A percentile compares a stretch with the other conserved stretches of the same genome.
Evolutionary conservation across 2,113 vertebrate species (phyloP).

Genomic region (Urocitellus parryii): DNA sequence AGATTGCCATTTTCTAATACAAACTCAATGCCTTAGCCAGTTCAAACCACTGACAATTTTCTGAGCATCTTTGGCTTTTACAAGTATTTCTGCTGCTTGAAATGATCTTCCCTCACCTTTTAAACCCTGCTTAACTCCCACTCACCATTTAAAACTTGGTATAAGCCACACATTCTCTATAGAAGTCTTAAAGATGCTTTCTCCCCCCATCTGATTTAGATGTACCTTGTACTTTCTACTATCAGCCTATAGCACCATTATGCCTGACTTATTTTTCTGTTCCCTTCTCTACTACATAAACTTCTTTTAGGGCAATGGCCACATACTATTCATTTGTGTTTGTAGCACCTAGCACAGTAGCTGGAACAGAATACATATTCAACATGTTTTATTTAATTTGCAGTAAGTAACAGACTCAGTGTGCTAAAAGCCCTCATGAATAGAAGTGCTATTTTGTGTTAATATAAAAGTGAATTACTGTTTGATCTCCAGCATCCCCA

Average conservation of each 20-base stretch:
- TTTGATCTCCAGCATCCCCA: too few relatives aligned
- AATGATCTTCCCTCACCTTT: neutral
- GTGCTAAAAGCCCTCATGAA: neutral
- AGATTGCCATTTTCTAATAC: neutral
- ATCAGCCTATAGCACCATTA: neutral
- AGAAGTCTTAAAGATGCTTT: neutral
- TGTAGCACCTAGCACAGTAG: neutral
- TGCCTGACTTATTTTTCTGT: neutral
- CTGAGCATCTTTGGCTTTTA: neutral
- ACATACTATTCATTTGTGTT: conserved; percentile 42
- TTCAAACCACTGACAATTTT: neutral
- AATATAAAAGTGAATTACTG: conserved; percentile 11
- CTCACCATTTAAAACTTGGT: neutral
- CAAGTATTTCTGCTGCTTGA: neutral
- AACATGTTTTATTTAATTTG: conserved; percentile 6
- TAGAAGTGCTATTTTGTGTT: conserved; percentile 15
- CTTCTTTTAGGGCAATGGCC: neutral
- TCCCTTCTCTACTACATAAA: neutral
- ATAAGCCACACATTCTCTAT: neutral
- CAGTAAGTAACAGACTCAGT: conserved; percentile 29
- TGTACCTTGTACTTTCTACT: neutral
- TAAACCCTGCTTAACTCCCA: neutral
- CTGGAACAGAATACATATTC: neutral
- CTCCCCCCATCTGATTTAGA: neutral
- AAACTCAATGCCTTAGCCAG: neutral